phyloP scores from a whole-genome alignment of 2,797 vertebrate species.

The Remorina albescens region DNA sequence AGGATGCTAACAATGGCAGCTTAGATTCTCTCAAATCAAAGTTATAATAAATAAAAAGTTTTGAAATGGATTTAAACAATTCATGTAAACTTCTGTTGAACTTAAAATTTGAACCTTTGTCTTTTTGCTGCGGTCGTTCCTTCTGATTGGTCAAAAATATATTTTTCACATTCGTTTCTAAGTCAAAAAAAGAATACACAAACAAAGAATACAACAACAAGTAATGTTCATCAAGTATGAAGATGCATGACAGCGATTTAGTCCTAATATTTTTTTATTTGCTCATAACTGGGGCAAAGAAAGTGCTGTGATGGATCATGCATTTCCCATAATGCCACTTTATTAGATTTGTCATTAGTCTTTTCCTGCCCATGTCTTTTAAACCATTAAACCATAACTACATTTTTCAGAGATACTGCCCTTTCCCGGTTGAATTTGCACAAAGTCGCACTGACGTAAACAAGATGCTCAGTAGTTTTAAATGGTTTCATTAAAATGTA shows the following conservation, averaged over 20 bases:
- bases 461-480: neutral
- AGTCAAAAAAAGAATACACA: neutral
- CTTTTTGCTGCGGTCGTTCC: too few species aligned
- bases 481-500: slow-evolving; percentile 2
- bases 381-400: too few species aligned
- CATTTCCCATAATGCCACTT: neutral
- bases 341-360: neutral
- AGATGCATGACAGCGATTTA: neutral
- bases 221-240: neutral
- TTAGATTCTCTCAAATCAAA: neutral
- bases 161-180: neutral
- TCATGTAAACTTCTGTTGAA: too few species aligned
- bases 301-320: too few species aligned
- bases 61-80: too few species aligned
- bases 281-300: neutral
- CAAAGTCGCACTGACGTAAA: neutral
- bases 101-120: too few species aligned
- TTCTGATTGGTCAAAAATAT: neutral
- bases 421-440: neutral
- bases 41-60: too few species aligned
- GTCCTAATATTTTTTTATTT: neutral
- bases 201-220: neutral
- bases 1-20: neutral
- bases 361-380: neutral
- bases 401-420: too few species aligned